A percentile compares a stretch with the other conserved stretches of the same genome.
These are phyloP conservation scores for Lepisosteus oculatus DNA, from an alignment of 2,113 vertebrate species.

Conservation along the genomic window DNA sequence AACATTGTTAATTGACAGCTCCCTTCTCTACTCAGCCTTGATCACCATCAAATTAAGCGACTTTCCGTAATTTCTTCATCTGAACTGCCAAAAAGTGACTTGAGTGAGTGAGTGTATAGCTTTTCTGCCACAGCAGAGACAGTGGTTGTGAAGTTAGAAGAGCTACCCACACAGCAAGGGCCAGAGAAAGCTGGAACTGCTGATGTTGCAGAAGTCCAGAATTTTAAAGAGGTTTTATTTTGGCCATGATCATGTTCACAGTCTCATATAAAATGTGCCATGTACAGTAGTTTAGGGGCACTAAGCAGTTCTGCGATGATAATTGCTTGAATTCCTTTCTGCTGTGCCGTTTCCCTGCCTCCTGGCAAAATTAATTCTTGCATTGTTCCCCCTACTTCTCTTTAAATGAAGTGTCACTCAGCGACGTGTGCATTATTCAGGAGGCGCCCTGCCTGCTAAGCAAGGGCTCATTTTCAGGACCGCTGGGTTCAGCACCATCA, in stretches of 20 bases:
- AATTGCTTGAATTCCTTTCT: conserved; percentile 1
- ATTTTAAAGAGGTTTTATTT: background rate
- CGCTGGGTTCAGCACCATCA: conserved; percentile 1
- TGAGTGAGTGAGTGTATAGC: too few species aligned
- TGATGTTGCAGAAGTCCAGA: background rate
- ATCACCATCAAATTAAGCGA: too few species aligned
- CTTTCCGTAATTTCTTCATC: too few species aligned
- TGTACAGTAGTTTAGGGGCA: too few species aligned
- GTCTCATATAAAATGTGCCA: too few species aligned
- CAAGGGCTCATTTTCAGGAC: conserved; percentile 10
- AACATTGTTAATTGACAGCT: too few species aligned
- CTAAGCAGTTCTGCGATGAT: background rate
- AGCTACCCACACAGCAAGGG: too few species aligned
- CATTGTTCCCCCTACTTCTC: background rate
- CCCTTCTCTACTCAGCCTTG: too few species aligned
- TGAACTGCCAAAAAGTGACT: too few species aligned
- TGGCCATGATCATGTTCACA: background rate
- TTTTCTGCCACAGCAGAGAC: too few species aligned
- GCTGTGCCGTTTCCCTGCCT: background rate
- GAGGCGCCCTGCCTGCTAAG: background rate
- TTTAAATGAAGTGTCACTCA: conserved; percentile 8
- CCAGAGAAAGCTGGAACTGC: background rate
- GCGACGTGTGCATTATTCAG: background rate
- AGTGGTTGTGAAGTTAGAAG: too few species aligned
- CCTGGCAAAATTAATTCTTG: background rate